phyloP scores from a whole-genome alignment of 2,888 invertebrate genomes.

The Drosophila parthenogenetica region DNA sequence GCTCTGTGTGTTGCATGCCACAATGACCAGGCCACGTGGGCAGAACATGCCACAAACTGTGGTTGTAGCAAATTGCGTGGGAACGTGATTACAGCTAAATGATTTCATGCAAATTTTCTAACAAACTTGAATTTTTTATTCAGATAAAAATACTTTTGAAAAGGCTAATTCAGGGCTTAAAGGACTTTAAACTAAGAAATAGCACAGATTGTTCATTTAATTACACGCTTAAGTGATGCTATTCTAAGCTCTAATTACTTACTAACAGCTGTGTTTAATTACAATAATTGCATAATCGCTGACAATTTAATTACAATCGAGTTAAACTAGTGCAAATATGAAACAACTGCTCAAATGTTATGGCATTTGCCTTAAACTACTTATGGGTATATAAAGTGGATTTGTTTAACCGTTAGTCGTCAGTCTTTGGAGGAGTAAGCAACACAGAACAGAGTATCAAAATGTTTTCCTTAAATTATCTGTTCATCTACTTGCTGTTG shows the following conservation, averaged over 20 bases:
- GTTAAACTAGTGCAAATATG: background rate
- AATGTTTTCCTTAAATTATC: constrained; percentile 27
- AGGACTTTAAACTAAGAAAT: no score
- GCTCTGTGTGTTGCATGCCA: constrained; percentile 22
- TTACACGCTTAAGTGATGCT: no score
- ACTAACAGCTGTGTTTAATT: background rate
- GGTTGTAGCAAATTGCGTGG: constrained; percentile 12
- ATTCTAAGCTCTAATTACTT: no score
- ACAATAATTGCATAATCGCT: background rate
- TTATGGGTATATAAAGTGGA: constrained; percentile 11
- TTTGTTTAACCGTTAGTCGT: background rate
- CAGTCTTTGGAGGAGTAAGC: constrained; percentile 2
- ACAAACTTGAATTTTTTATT: background rate
- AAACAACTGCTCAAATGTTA: constrained; percentile 17
- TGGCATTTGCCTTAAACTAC: background rate
- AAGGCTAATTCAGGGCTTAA: no score
- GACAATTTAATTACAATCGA: constrained; percentile 4
- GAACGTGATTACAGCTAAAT: background rate
- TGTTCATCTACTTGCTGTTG: constrained; percentile 29
- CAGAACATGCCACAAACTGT: constrained; percentile 7
- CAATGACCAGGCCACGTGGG: constrained; percentile 14
- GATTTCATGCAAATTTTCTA: constrained; percentile 11
- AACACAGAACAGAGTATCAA: constrained; percentile 2
- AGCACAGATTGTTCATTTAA: no score
- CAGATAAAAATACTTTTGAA: no score